Evolutionary conservation across 1,140 invertebrate genomes (phyloP), one percentile per base, ranked within the genome.

Genomic region (Agrypnia vestita): DNA sequence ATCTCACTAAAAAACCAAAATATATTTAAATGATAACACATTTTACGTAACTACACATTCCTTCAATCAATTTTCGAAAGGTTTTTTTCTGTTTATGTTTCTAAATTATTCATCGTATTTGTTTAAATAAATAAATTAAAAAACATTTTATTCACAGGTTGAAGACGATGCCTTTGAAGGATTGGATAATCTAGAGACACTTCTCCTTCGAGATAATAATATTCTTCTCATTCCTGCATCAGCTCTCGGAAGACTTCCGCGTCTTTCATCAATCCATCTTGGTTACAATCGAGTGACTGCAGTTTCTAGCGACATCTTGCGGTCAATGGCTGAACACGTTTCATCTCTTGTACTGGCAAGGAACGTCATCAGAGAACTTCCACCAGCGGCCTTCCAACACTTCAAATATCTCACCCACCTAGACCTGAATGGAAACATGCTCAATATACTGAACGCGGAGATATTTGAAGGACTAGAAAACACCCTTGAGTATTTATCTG

Each of bases 281-380:
- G 95, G 96, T 80, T 97, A 94, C 85, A 98, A 98, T 86, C 90
- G 96, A 81, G 95, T 98, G 7, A 94, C 95, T 0, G 96, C 95
- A 3, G 86, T 98, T 7, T 96, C 95, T 0, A 91, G 91, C n/a
- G 95, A 96, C 81, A 93, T 95, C 67, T 87, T 96, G 9, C 89
- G 91, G 74, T 92, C 94, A 0, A 87, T 93, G 15, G 92, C 93
- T 0, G 90, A 91, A 69, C 87, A 88, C 84, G 90, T 94, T 0
- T 93, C 90, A n/a, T 90, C 88, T 44, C 85, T 96, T 25, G 92
- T 92, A 7, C 86, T 98, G 15, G 94, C 94, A 0, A 91, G 95
- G 79, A 98, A 98, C 87, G 92, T 97, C 0, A 95, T 98, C 12
- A 91, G 96, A 55, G 96, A 97, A 89, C 90, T 97, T 71, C 96